These are phyloP conservation scores for Meiosimyza decipiens DNA, from an alignment of 2,888 invertebrate species.

Conservation along the genomic window DNA sequence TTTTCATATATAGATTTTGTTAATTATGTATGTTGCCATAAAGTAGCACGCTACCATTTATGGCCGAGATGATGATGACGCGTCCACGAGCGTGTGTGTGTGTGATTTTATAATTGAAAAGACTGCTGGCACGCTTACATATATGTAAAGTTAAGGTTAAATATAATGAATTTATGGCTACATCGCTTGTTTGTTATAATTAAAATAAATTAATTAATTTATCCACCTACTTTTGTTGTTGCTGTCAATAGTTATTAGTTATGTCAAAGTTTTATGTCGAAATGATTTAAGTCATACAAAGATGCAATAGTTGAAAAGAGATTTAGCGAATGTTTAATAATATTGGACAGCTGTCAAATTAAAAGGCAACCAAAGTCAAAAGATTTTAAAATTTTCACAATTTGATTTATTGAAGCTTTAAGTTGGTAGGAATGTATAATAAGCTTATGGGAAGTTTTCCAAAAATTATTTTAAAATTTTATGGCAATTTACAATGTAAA, in stretches of 20 bases:
- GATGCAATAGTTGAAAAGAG: background rate
- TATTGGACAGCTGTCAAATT: background rate
- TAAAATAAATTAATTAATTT: constrained; percentile 3
- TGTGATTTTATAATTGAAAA: no score
- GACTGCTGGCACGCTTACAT: constrained; percentile 10
- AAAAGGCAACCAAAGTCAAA: background rate
- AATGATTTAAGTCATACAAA: background rate
- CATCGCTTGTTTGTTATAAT: constrained; percentile 3
- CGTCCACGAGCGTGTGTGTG: no score
- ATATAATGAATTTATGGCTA: constrained; percentile 2
- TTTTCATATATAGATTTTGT: background rate
- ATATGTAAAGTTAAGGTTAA: background rate
- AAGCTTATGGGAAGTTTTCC: no score
- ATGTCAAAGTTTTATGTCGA: background rate
- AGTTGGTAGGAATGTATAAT: no score
- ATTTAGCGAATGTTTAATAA: background rate
- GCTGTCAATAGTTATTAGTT: background rate
- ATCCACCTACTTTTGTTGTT: background rate
- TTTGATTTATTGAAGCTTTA: no score
- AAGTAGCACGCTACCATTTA: constrained; percentile 19
- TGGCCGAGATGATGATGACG: background rate
- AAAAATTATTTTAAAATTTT: no score
- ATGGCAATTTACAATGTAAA: no score
- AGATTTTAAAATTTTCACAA: no score
- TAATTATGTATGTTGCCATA: no score